These are phyloP conservation scores for Oriolus oriolus DNA, from an alignment of 2,113 vertebrate species.

Conservation along the genomic window DNA sequence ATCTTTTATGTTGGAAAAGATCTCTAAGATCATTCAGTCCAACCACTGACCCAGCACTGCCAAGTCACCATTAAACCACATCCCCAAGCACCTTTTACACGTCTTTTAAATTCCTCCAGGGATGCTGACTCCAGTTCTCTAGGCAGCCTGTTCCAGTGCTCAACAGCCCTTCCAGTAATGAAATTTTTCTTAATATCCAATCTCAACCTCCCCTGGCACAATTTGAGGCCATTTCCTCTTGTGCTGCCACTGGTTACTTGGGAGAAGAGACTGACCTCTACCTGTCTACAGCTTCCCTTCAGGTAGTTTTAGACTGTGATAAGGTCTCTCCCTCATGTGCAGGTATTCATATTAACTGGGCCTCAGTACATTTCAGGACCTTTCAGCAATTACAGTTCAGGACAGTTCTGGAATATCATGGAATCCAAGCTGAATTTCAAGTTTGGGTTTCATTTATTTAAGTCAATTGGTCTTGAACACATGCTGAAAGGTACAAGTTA, in stretches of 20 bases:
- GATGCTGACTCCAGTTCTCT: neutral
- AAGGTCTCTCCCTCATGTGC: neutral
- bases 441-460: neutral
- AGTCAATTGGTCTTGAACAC: neutral
- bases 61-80: neutral
- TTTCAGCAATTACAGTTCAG: neutral
- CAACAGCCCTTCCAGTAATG: neutral
- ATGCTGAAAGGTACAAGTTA: neutral
- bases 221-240: neutral
- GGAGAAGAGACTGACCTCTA: neutral
- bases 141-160: neutral
- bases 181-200: neutral
- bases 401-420: neutral
- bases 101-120: neutral
- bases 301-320: neutral
- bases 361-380: neutral
- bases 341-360: neutral
- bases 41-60: neutral
- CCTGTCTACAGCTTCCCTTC: neutral
- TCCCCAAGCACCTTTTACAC: neutral
- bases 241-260: neutral
- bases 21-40: accelerated
- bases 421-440: neutral
- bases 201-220: accelerated
- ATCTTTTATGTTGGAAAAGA: neutral